Evolutionary conservation across 2,888 invertebrate species (phyloP).

Genomic region (Heliconius erato): DNA sequence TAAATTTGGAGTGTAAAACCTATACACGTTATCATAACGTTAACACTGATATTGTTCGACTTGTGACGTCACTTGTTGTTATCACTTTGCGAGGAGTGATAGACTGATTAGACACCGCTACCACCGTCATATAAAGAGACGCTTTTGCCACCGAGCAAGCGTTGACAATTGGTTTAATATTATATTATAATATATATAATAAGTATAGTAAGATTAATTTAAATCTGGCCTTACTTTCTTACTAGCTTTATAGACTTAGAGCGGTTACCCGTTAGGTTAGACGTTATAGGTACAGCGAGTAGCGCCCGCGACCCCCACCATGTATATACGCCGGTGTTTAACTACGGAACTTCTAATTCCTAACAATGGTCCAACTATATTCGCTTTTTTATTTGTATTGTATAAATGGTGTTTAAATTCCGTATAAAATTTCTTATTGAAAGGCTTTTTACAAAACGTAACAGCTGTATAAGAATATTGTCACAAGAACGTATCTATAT

Average conservation of each 20-base stretch:
- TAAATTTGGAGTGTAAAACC: neutral
- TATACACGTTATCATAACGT: neutral
- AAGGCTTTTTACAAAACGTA: neutral
- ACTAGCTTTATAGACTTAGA: constrained; percentile 63
- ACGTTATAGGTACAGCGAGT: neutral
- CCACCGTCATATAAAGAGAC: neutral
- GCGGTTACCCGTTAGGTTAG: constrained; percentile 28
- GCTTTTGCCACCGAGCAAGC: neutral
- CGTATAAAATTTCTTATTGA: neutral
- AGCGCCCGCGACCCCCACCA: constrained; percentile 39
- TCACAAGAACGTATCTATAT: neutral
- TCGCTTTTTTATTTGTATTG: constrained; percentile 85
- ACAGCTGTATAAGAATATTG: constrained; percentile 1
- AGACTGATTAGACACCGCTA: neutral
- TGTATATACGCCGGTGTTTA: constrained; percentile 33
- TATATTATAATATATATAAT: neutral
- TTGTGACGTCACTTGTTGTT: neutral
- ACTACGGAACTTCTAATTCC: constrained; percentile 84
- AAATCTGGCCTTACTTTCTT: constrained; percentile 68
- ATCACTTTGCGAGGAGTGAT: neutral
- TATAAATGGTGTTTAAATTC: constrained; percentile 64
- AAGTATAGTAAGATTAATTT: constrained; percentile 68
- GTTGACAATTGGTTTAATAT: neutral
- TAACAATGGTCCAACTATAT: constrained; percentile 86
- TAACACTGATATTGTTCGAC: neutral